Percentiles rank a stretch among this genome's conserved stretches.
phyloP scores from a whole-genome alignment of 2,113 vertebrate genomes.

The Leiothrix lutea region DNA sequence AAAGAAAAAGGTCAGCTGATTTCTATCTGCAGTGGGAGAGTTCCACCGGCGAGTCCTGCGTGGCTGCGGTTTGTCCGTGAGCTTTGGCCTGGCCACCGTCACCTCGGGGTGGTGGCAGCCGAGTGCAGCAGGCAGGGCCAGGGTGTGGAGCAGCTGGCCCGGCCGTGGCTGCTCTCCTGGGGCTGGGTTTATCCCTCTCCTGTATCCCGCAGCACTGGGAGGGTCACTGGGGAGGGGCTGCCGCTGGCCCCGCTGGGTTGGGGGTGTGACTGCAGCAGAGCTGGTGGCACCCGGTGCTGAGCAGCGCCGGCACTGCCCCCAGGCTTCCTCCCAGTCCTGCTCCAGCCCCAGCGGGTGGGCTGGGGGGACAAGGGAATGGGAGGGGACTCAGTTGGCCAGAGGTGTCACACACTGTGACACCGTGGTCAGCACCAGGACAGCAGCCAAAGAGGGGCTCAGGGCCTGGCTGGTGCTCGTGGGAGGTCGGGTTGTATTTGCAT shows the following conservation, averaged over 20 bases:
- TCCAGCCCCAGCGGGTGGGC: not conserved
- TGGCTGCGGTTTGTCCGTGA: rapidly evolving
- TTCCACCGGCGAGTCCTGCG: rapidly evolving
- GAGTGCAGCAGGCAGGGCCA: not conserved
- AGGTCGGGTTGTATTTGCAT: not conserved
- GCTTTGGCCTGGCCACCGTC: not conserved
- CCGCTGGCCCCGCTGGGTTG: rapidly evolving
- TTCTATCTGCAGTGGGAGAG: not conserved
- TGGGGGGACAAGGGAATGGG: not conserved
- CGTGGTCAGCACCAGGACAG: rapidly evolving
- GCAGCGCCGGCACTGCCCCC: rapidly evolving
- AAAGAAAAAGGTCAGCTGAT: not conserved
- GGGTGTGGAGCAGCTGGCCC: rapidly evolving
- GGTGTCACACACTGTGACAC: rapidly evolving
- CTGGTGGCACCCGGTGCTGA: rapidly evolving
- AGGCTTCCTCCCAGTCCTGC: not conserved
- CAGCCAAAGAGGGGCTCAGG: not conserved
- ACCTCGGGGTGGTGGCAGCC: not conserved
- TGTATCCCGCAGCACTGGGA: rapidly evolving
- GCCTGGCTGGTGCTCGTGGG: not conserved
- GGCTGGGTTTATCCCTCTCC: not conserved
- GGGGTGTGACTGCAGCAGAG: not conserved
- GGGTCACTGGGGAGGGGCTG: rapidly evolving
- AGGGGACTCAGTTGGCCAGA: rapidly evolving
- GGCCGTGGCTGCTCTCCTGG: rapidly evolving